These are phyloP conservation scores for Papilio xuthus DNA, from an alignment of 1,140 invertebrate species.

Conservation along the genomic window DNA sequence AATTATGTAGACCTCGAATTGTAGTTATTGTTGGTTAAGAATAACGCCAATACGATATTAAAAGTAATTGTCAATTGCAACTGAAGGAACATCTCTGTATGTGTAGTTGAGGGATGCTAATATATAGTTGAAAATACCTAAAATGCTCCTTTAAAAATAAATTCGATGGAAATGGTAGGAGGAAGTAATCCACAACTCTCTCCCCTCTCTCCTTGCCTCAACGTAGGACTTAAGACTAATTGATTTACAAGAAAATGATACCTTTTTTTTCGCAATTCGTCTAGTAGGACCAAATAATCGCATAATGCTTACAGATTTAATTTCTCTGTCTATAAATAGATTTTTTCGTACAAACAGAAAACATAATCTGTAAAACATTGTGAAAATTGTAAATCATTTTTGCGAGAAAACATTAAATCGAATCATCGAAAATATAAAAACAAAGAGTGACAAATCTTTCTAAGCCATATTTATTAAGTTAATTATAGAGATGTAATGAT, in stretches of 20 bases:
- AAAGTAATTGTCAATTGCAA: too few relatives aligned
- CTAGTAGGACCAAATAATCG: neutral
- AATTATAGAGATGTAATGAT: too few relatives aligned
- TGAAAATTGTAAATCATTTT: neutral
- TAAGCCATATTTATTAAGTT: neutral
- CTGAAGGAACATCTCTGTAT: too few relatives aligned
- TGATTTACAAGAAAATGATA: conserved; percentile 35
- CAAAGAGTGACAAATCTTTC: neutral
- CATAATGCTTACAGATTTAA: neutral
- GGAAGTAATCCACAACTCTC: neutral
- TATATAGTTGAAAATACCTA: too few relatives aligned
- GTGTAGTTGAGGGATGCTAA: too few relatives aligned
- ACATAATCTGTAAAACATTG: neutral
- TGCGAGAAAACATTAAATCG: neutral
- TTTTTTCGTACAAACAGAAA: conserved; percentile 1
- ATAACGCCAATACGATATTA: neutral
- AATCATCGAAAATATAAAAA: neutral
- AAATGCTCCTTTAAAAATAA: neutral
- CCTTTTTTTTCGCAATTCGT: neutral
- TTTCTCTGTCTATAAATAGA: neutral
- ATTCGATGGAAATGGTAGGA: neutral
- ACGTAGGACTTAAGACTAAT: conserved; percentile 21
- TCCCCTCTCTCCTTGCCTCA: neutral
- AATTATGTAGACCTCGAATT: neutral
- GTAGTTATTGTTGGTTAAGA: neutral